phyloP scores from a whole-genome alignment of 2,888 invertebrate genomes.

The Noctua comes region DNA sequence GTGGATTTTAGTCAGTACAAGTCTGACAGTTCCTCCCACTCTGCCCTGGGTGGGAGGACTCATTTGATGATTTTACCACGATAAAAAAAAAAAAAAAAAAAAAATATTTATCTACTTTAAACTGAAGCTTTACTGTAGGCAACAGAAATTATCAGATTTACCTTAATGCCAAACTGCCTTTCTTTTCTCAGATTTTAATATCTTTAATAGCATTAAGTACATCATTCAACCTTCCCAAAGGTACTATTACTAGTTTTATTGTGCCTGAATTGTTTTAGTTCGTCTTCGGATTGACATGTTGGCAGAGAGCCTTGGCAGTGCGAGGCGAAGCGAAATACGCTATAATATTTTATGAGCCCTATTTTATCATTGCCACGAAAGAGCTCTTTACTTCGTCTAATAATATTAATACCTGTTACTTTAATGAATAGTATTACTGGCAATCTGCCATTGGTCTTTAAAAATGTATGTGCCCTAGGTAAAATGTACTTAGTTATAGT shows the following conservation, averaged over 20 bases:
- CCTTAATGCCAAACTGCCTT: neutral
- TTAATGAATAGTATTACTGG: constrained; percentile 47
- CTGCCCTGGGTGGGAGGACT: no score
- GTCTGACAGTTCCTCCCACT: no score
- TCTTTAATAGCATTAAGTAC: constrained; percentile 15
- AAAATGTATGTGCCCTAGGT: neutral
- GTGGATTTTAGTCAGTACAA: no score
- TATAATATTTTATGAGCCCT: constrained; percentile 69
- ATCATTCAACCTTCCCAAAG: neutral
- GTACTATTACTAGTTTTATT: constrained; percentile 58
- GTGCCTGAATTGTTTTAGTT: constrained; percentile 54
- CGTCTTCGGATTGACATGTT: constrained; percentile 60
- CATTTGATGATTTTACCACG: no score
- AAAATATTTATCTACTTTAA: constrained; percentile 19
- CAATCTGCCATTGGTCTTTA: constrained; percentile 23
- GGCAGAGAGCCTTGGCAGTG: constrained; percentile 62
- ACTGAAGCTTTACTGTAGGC: neutral
- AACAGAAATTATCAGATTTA: neutral
- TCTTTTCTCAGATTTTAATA: neutral
- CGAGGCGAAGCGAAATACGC: constrained; percentile 64
- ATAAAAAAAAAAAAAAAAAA: no score
- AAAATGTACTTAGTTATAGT: neutral
- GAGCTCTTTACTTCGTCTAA: constrained; percentile 41
- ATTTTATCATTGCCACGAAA: constrained; percentile 56
- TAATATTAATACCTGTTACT: constrained; percentile 45